These are phyloP conservation scores for Mythimna loreyi DNA, from an alignment of 2,888 invertebrate species.

Conservation along the genomic window DNA sequence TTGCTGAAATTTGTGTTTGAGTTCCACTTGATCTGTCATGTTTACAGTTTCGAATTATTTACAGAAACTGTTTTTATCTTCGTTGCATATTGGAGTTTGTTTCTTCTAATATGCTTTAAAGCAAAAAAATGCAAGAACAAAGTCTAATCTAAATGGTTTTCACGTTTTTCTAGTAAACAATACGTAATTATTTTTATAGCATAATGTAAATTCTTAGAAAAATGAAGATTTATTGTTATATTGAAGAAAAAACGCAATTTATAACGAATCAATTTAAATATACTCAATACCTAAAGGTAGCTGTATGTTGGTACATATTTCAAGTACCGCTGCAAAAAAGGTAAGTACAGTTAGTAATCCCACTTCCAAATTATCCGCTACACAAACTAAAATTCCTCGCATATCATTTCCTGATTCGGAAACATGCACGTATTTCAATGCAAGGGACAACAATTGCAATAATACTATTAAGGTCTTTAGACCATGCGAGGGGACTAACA, in stretches of 20 bases:
- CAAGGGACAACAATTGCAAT: constrained; percentile 52
- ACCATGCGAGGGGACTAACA: constrained; percentile 54
- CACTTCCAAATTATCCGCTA: constrained; percentile 23
- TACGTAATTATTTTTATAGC: too few relatives aligned
- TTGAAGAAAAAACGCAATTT: constrained; percentile 5
- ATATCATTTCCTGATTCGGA: constrained; percentile 52
- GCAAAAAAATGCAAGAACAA: background rate
- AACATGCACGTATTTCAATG: constrained; percentile 47
- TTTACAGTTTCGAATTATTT: constrained; percentile 23
- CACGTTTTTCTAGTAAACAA: too few relatives aligned
- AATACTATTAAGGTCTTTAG: constrained; percentile 55
- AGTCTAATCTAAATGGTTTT: too few relatives aligned
- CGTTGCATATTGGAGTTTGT: constrained; percentile 12
- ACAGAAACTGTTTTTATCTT: constrained; percentile 12
- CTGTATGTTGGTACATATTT: background rate
- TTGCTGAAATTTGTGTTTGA: constrained; percentile 26
- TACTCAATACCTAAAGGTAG: background rate
- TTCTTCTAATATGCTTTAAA: constrained; percentile 21
- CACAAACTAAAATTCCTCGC: constrained; percentile 18
- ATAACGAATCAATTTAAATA: background rate
- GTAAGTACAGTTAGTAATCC: constrained; percentile 10
- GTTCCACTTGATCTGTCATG: constrained; percentile 24
- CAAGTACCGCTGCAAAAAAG: background rate
- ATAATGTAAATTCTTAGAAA: too few relatives aligned
- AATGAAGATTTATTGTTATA: too few relatives aligned